Base-by-base conservation (phyloP, 2,113 vertebrate species). In the Chelonoidis abingdonii region DNA sequence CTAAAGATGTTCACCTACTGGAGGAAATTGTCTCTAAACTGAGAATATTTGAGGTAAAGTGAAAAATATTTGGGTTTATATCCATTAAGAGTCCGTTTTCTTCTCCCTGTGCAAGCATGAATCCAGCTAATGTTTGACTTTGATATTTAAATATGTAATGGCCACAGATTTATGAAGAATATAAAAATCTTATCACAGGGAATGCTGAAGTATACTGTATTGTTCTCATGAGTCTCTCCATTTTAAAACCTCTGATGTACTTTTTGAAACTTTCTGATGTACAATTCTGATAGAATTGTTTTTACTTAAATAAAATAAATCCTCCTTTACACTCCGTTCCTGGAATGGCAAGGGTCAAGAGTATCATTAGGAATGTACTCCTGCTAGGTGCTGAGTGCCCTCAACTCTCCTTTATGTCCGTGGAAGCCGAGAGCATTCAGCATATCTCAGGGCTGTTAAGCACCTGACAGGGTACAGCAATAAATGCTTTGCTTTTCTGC, bases 11-110 rank as follows among this genome's bases (percentile, higher is more conserved):
- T 76, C 98, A 98, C 83, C 95, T 98, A 57, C 97, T 99, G 86
- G 98, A 99, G 97, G 99, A 99, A 97, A 97, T 99, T 92, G 89
- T 97, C 87, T 98, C 98, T 53, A 99, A 98, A 97, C 87, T 99
- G 97, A 99, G 98, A 97, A 92, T 98, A 91, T 98, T 99, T 97
- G 98, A 99, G 99, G 99, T 99, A 98, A 97, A 93, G 31, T 3
- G 1, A 87, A 53, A 89, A 87, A 21, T 2, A 1, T 38, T 79
- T 52, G 86, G 21, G 50, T 83, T 80, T 47, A 78, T 47, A 7
- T 44, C 19, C 84, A 10, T 44, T 89, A 84, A 47, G 59, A 27
- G 65, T 72, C 22, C 2, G 4, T 84, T 89, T 65, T 10, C 84
- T 82, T 69, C 16, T 82, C 11, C 47, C 3, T 90, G 3, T 69